Conservation (phyloP, 92 coral and sea anemone genomes). For the Actinostola sp. region DNA sequence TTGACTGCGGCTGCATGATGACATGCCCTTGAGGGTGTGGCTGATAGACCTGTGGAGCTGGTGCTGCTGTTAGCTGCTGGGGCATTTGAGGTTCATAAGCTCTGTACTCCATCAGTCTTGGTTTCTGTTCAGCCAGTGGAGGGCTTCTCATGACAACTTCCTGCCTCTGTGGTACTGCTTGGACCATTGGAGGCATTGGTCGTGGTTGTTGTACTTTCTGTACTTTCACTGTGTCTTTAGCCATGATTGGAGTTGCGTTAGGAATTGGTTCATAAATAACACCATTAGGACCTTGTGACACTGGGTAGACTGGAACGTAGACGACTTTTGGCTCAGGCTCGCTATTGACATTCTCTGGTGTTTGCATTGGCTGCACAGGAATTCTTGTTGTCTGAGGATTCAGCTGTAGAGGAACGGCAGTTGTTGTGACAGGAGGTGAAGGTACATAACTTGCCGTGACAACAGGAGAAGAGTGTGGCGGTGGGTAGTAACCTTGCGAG, state of each 20-base stretch:
- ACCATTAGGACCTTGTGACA: slow-evolving; percentile 69
- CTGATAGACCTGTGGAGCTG: slow-evolving; percentile 56
- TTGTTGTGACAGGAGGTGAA: not conserved
- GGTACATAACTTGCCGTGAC: not conserved
- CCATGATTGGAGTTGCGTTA: slow-evolving; percentile 69
- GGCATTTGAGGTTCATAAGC: slow-evolving; percentile 47
- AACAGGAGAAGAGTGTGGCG: slow-evolving; percentile 10
- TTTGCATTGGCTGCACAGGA: not conserved
- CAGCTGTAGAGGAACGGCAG: slow-evolving; percentile 7
- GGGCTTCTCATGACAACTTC: slow-evolving; percentile 26
- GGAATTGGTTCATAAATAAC: slow-evolving; percentile 74
- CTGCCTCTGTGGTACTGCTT: slow-evolving; percentile 31
- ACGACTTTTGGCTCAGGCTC: slow-evolving; percentile 47
- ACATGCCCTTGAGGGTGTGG: slow-evolving; percentile 47
- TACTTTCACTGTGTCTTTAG: slow-evolving; percentile 44
- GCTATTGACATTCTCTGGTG: not conserved
- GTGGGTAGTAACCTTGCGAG: slow-evolving; percentile 17
- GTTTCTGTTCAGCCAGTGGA: slow-evolving; percentile 33
- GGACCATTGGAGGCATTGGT: slow-evolving; percentile 28
- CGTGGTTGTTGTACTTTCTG: slow-evolving; percentile 36
- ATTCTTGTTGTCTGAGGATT: slow-evolving; percentile 14
- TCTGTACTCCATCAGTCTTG: slow-evolving; percentile 55
- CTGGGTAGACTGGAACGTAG: slow-evolving; percentile 83
- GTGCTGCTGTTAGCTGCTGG: slow-evolving; percentile 50
- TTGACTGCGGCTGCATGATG: slow-evolving; percentile 48